Percentiles rank a stretch among this genome's conserved stretches.
phyloP scores from a whole-genome alignment of 2,113 vertebrate genomes.

The Aspidoscelis tigris region DNA sequence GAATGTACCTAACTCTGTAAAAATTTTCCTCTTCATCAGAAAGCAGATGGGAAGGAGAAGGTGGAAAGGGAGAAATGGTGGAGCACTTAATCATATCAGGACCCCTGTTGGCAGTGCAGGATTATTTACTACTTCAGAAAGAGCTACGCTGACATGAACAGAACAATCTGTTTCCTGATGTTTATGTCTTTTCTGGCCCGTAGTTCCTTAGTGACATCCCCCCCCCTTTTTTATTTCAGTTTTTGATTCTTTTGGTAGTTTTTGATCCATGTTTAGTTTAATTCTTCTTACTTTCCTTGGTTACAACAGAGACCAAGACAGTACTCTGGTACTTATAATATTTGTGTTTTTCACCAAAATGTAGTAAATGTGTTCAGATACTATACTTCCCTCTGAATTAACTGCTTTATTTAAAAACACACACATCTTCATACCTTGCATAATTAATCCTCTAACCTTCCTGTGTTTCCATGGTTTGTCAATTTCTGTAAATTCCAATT shows the following conservation, averaged over 20 bases:
- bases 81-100: neutral
- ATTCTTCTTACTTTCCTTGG: neutral
- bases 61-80: neutral
- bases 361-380: neutral
- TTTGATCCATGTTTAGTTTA: neutral
- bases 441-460: neutral
- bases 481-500: neutral
- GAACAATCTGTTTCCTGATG: neutral
- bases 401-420: too few relatives aligned
- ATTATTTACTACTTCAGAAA: neutral
- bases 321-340: neutral
- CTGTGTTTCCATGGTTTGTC: neutral
- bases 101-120: neutral
- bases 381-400: neutral
- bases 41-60: neutral
- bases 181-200: too few relatives aligned
- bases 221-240: neutral
- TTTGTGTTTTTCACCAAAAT: neutral
- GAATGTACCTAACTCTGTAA: neutral
- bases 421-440: too few relatives aligned
- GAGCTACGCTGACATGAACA: accelerated
- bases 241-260: neutral
- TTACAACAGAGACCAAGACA: neutral
- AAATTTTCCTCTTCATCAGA: neutral
- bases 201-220: neutral